phyloP scores from a whole-genome alignment of 1,140 invertebrate species.

The Drosophila takahashii region DNA sequence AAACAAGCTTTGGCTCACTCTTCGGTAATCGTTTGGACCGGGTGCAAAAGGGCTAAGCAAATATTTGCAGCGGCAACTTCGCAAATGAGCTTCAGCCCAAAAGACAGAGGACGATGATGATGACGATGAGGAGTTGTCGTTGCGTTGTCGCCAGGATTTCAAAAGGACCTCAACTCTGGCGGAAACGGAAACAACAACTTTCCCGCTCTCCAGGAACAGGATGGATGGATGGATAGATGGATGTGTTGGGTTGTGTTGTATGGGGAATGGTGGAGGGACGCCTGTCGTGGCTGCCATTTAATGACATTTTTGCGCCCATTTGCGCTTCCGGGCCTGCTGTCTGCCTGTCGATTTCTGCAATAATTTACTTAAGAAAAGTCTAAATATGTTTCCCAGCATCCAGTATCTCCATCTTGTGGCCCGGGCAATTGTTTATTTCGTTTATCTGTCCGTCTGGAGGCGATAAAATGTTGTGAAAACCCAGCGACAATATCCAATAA shows the following conservation, averaged over 20 bases:
- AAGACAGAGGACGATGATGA: conserved; percentile 28
- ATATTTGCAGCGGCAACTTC: conserved; percentile 76
- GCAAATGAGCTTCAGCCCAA: conserved; percentile 64
- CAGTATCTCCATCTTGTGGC: neutral
- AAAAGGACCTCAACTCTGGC: conserved; percentile 68
- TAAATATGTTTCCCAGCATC: conserved; percentile 53
- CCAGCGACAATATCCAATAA: conserved; percentile 79
- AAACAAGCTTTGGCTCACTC: conserved; percentile 41
- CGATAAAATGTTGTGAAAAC: conserved; percentile 77
- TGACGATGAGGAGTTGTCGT: conserved; percentile 40
- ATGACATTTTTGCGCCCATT: conserved; percentile 81
- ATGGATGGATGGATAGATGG: conserved; percentile 17
- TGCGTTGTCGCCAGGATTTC: conserved; percentile 45
- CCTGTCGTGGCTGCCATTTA: conserved; percentile 58
- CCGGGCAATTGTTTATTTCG: conserved; percentile 72
- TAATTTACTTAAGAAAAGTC: conserved; percentile 80
- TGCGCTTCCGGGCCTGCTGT: conserved; percentile 62
- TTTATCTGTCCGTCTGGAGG: conserved; percentile 68
- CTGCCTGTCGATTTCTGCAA: conserved; percentile 68
- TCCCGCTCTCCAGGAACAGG: conserved; percentile 37
- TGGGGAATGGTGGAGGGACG: conserved; percentile 10
- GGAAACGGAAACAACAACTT: conserved; percentile 81
- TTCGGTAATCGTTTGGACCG: conserved; percentile 51
- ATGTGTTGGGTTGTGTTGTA: too few relatives aligned
- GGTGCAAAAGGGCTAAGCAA: conserved; percentile 76